phyloP scores from a whole-genome alignment of 2,888 invertebrate genomes.

The Brachypalpus laphriformis region DNA sequence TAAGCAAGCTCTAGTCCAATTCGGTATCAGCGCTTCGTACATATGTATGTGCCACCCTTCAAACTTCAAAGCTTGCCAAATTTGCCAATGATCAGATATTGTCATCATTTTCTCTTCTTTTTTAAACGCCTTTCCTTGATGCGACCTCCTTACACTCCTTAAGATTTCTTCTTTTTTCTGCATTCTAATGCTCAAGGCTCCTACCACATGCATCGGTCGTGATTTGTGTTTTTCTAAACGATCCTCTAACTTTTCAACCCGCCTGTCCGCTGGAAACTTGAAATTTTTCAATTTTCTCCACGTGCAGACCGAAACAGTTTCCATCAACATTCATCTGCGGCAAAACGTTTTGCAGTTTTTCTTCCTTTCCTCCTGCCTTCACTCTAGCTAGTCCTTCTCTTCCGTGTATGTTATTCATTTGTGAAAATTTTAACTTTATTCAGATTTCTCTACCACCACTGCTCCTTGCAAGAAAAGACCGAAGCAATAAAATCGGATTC shows the following conservation, averaged over 20 bases:
- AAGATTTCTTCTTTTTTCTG: no score
- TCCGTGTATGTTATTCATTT: conserved; percentile 19
- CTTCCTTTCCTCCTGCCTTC: neutral
- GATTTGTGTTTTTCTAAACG: neutral
- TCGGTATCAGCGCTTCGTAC: no score
- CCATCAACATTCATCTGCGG: conserved; percentile 49
- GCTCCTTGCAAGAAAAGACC: neutral
- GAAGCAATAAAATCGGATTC: conserved; percentile 7
- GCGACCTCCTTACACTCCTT: no score
- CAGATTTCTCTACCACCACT: neutral
- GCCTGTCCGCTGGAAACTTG: conserved; percentile 7
- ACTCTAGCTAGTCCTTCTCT: neutral
- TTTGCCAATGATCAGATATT: no score
- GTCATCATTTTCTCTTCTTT: no score
- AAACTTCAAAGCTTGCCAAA: no score
- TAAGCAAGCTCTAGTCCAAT: no score
- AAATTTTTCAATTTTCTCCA: conserved; percentile 30
- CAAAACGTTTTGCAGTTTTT: neutral
- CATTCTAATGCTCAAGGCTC: no score
- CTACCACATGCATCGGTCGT: no score
- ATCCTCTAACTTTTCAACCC: conserved; percentile 2
- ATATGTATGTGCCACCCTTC: no score
- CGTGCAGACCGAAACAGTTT: conserved; percentile 31
- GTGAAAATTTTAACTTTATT: conserved; percentile 37
- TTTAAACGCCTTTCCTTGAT: no score